Percentiles rank a stretch among this genome's conserved stretches.
phyloP scores from a whole-genome alignment of 92 coral and sea anemone species.

The Epizoanthus ramosus region DNA sequence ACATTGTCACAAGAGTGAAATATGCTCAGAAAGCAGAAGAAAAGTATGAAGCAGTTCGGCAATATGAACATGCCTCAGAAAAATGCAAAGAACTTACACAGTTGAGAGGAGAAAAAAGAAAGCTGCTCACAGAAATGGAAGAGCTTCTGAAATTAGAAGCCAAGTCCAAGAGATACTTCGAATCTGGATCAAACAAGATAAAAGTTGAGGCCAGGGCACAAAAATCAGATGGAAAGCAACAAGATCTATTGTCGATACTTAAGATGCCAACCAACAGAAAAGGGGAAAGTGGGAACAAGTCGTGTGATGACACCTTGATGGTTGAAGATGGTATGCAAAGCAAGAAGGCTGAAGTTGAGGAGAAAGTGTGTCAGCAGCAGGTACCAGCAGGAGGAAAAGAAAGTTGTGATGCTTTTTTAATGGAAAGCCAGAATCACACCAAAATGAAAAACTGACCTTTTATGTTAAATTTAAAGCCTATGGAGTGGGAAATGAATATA shows the following conservation, averaged over 20 bases:
- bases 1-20: conserved; percentile 24
- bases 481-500: conserved; percentile 18
- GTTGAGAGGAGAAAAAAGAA: conserved; percentile 10
- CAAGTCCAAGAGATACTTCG: conserved; percentile 22
- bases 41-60: conserved; percentile 14
- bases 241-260: no score
- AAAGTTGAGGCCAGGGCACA: neutral
- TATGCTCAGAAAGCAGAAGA: conserved; percentile 11
- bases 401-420: conserved; percentile 35
- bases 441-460: conserved; percentile 39
- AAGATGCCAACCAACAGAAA: no score
- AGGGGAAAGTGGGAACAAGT: neutral
- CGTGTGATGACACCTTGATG: neutral
- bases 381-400: conserved; percentile 11
- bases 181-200: neutral
- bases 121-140: conserved; percentile 12
- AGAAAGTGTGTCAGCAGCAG: neutral
- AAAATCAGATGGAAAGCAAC: conserved; percentile 3
- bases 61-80: conserved; percentile 44
- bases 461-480: conserved; percentile 32
- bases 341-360: conserved; percentile 3
- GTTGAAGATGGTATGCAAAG: neutral
- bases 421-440: conserved; percentile 2
- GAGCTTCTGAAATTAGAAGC: conserved; percentile 15
- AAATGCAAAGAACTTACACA: conserved; percentile 24